Percentiles rank a stretch among this genome's conserved stretches.
Conservation (phyloP, 2,888 invertebrate species). For the Achlya flavicornis region DNA sequence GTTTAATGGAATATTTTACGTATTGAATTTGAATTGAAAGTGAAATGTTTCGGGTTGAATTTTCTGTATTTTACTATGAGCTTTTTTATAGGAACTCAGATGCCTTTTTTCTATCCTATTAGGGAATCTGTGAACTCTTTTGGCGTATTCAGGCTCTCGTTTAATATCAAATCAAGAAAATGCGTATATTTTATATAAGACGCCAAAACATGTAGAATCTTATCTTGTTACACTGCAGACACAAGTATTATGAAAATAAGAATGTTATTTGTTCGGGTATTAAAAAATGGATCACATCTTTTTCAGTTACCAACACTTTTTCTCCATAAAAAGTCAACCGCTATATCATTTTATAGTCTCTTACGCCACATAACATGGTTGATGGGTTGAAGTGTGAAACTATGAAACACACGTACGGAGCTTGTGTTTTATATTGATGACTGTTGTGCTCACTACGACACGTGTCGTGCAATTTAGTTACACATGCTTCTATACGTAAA, state of each 20-base stretch:
- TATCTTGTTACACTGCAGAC: neutral
- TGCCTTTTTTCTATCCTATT: neutral
- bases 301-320: neutral
- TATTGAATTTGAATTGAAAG: slow-evolving; percentile 21
- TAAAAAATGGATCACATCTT: neutral
- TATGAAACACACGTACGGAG: neutral
- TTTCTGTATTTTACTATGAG: neutral
- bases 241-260: neutral
- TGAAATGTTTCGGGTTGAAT: neutral
- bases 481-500: neutral
- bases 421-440: neutral
- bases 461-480: neutral
- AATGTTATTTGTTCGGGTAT: neutral
- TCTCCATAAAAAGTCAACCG: neutral
- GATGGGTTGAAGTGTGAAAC: neutral
- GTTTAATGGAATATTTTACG: slow-evolving; percentile 25
- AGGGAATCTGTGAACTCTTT: too few relatives aligned
- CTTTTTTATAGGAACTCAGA: neutral
- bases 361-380: neutral
- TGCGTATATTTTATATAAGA: too few relatives aligned
- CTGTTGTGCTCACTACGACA: neutral
- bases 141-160: too few relatives aligned
- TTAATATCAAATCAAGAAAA: too few relatives aligned
- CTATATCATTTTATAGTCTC: slow-evolving; percentile 2
- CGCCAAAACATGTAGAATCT: too few relatives aligned